These are phyloP conservation scores for Cebus imitator DNA, from an alignment of 2,113 vertebrate species.

Conservation along the genomic window DNA sequence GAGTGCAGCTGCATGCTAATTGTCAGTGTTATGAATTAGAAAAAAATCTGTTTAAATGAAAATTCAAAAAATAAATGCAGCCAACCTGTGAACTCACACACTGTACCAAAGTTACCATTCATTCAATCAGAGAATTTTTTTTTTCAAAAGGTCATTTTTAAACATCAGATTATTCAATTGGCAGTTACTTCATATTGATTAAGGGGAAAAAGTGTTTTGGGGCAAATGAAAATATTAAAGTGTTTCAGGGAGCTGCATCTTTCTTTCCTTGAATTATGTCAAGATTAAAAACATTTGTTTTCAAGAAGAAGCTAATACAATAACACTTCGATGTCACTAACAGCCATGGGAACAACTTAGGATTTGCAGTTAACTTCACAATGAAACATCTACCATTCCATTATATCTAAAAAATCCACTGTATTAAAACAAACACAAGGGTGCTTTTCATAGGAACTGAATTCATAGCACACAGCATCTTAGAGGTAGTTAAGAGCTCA, in stretches of 20 bases:
- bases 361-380: not conserved
- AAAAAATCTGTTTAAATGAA: conserved; percentile 75
- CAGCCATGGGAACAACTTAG: not conserved
- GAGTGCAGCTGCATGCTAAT: conserved; percentile 80
- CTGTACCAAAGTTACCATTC: not conserved
- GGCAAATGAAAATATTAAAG: not conserved
- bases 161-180: not conserved
- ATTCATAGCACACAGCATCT: not conserved
- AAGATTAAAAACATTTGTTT: conserved; percentile 30
- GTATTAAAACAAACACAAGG: not conserved
- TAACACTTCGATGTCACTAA: not conserved
- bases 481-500: not conserved
- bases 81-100: not conserved
- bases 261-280: not conserved
- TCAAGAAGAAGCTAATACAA: not conserved
- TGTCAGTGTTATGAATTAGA: conserved; percentile 62
- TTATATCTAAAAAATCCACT: not conserved
- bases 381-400: not conserved
- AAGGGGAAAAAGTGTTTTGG: not conserved
- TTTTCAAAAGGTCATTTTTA: conserved; percentile 28
- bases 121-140: not conserved
- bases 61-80: conserved; percentile 2
- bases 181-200: not conserved
- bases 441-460: not conserved
- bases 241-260: not conserved